Evolutionary conservation across 64 coral and sea anemone genomes (phyloP).

Genomic region (Dendrophyllia cribrosa): DNA sequence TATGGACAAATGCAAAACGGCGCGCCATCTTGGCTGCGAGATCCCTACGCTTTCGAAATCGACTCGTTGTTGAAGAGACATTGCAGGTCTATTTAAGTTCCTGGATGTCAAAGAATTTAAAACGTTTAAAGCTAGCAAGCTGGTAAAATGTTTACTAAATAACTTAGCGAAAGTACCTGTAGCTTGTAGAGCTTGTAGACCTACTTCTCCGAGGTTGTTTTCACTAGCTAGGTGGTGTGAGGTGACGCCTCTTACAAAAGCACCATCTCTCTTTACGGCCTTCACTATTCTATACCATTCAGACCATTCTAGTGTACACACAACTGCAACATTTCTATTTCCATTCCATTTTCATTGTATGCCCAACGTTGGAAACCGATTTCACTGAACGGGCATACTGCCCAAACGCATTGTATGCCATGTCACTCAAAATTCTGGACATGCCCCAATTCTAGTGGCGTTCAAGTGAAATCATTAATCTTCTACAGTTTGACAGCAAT

Average conservation of each 20-base stretch:
- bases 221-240: not conserved
- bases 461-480: constrained; percentile 88
- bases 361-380: not conserved
- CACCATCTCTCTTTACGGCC: no score
- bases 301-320: not conserved
- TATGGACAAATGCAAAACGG: not conserved
- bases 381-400: not conserved
- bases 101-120: not conserved
- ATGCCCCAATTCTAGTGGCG: not conserved
- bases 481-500: constrained; percentile 76
- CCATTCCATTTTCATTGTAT: not conserved
- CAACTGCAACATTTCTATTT: not conserved
- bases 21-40: constrained; percentile 1
- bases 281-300: not conserved
- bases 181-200: not conserved
- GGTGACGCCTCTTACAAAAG: not conserved
- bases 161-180: not conserved
- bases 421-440: constrained; percentile 31
- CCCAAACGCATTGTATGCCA: not conserved
- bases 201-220: not conserved
- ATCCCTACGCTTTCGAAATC: not conserved
- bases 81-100: not conserved
- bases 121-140: not conserved
- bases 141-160: not conserved
- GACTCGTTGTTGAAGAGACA: not conserved